Evolutionary conservation across 2,113 vertebrate genomes (phyloP), one percentile per base, ranked within the genome.

Genomic region (Lepisosteus osseus): DNA sequence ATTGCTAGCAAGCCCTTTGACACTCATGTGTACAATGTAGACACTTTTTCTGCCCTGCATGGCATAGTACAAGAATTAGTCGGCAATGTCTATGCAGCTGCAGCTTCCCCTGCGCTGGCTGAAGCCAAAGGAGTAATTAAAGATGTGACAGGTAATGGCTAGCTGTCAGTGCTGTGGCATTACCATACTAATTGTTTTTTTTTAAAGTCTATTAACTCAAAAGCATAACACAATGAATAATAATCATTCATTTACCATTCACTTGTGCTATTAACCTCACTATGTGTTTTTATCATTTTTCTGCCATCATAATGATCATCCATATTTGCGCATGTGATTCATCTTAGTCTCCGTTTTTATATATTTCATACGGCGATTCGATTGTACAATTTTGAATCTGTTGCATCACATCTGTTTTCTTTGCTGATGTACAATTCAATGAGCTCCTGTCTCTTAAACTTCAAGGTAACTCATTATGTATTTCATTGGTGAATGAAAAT

Each of bases 61-160:
- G 88, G 79, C 83, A 85, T 95, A 85, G 92, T 94, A 70, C 92
- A 91, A 80, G 91, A 90, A 76, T 91, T 97, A 90, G 94, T 93
- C 79, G 84, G 82, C 3, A 86, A 85, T 84, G 75, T 97, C 85
- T 91, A 29, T 29, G 84, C 88, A 40, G 89, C 92, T 55, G 85
- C 94, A 82, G 82, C 81, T 71, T 76, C 81, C 83, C 86, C 81
- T 61, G 77, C 87, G 83, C 76, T 80, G 78, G 83, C 90, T 79
- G 90, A 92, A 74, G 89, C 86, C 82, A 83, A 76, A 83, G 90
- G 83, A 78, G 83, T 86, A 85, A 77, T 87, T 87, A 90, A 90
- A 88, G 91, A 92, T 90, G 79, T 92, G 86, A 94, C 94, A 95
- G 94, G 95, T 95, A 95, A 95, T 67, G 72, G 85, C 82, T 79